Evolutionary conservation across 2,113 vertebrate species (phyloP), one percentile per base, ranked within the genome.

Genomic region (Ophthalmolycus amberensis): DNA sequence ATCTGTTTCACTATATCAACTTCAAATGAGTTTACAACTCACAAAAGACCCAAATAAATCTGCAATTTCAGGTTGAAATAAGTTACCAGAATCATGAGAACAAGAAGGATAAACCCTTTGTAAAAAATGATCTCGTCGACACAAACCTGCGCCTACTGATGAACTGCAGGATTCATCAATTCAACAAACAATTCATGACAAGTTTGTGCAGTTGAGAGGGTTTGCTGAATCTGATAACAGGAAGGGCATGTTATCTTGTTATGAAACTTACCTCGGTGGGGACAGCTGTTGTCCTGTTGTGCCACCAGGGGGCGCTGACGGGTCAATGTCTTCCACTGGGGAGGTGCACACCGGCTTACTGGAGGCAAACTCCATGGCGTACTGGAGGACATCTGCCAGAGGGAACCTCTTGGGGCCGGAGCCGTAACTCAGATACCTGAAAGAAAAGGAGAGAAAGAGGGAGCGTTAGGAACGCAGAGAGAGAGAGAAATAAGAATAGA

Each of bases 401-500:
- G 98, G 98, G 91, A 99, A 99, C 88, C 97, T 96, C 95, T 99
- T 99, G 89, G 98, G 98, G 92, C 98, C 98, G 0, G 98, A 99
- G 82, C 98, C 98, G 82, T 99, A 99, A 94, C 97, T 99, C 94
- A 95, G 91, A 92, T 99, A 99, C 92, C 98, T 99, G 94, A 37
- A 63, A 64, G 59, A 62, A 60, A 69, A 44, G 32, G 40, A 56
- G 27, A 40, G 29, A 70, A 46, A 25, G 71, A 59, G 70, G 62
- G 18, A 69, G 64, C 6, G 46, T 50, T 2, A 18, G 29, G 20
- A 27, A 48, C 15, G 29, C 7, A 15, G 5, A 22, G 71, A 70
- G 32, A 58, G 38, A 63, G 70, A 70, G 66, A 52, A 44, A 50
- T 18, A 38, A 75, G 46, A 70, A 32, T 10, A 48, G 34, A 78